These are phyloP conservation scores for Sarcophaga bullata DNA, from an alignment of 1,140 invertebrate species.

Conservation along the genomic window DNA sequence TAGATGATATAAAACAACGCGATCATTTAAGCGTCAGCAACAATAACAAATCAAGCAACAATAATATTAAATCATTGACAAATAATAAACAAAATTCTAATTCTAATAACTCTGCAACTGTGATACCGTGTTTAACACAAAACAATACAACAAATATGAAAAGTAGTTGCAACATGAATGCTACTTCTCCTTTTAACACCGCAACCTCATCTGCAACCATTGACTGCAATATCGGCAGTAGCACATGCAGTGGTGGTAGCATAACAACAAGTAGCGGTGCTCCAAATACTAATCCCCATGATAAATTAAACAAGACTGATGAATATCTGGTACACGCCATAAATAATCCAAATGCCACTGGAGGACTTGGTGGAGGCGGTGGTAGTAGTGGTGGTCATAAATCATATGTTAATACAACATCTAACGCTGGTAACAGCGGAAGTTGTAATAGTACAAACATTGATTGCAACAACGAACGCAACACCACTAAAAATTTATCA, in stretches of 20 bases:
- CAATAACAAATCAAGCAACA: conserved; percentile 49
- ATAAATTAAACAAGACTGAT: conserved; percentile 63
- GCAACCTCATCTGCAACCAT: conserved; percentile 34
- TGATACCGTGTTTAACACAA: conserved; percentile 41
- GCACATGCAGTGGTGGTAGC: not conserved
- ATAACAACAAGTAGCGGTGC: not conserved
- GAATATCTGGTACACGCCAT: conserved; percentile 58
- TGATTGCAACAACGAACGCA: conserved; percentile 2
- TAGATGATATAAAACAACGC: conserved; percentile 20
- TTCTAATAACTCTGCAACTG: conserved; percentile 60
- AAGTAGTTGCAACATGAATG: conserved; percentile 66
- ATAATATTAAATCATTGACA: conserved; percentile 57
- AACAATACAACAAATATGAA: conserved; percentile 63
- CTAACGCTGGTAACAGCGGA: not conserved
- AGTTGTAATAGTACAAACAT: not conserved
- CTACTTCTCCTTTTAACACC: conserved; percentile 69
- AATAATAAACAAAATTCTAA: conserved; percentile 59
- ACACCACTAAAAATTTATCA: not conserved
- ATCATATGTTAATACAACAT: not conserved
- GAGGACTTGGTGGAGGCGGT: conserved; percentile 43
- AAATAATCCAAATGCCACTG: conserved; percentile 41
- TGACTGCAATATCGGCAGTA: not conserved
- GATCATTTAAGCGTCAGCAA: conserved; percentile 6
- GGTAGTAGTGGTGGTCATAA: not conserved
- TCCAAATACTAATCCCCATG: conserved; percentile 28